Conservation (phyloP, 2,113 vertebrate genomes). For the Hymenochirus boettgeri region DNA sequence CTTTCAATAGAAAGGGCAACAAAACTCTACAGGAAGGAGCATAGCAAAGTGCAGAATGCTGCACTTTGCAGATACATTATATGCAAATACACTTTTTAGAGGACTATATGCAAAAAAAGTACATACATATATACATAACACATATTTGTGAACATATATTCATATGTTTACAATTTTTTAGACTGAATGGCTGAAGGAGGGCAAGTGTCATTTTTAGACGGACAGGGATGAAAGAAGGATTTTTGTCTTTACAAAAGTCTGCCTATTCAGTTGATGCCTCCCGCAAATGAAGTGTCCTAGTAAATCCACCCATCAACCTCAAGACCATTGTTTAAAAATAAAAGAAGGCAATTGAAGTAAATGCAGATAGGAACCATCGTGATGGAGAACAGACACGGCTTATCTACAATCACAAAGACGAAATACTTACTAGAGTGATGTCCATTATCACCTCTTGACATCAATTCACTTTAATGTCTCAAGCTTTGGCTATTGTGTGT, state of each 20-base stretch:
- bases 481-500: not conserved
- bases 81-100: too few relatives aligned
- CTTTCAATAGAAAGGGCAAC: too few relatives aligned
- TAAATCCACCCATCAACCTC: constrained; percentile 16
- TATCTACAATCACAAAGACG: constrained; percentile 11
- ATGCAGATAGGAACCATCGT: constrained; percentile 22
- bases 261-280: constrained; percentile 18
- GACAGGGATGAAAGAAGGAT: not conserved
- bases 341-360: constrained; percentile 22
- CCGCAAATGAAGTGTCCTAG: constrained; percentile 28
- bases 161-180: too few relatives aligned
- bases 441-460: constrained; percentile 8
- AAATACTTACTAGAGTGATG: not conserved
- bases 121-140: too few relatives aligned
- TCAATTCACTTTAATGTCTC: constrained; percentile 4
- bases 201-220: not conserved
- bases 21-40: too few relatives aligned
- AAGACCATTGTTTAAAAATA: constrained; percentile 15
- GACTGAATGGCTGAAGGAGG: not conserved
- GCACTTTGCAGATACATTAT: too few relatives aligned
- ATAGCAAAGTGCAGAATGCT: too few relatives aligned
- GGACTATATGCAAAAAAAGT: too few relatives aligned
- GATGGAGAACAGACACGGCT: constrained; percentile 11
- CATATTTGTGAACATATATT: too few relatives aligned
- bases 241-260: constrained; percentile 2